Evolutionary conservation across 1,140 invertebrate genomes (phyloP).

Genomic region (Nasonia giraulti): DNA sequence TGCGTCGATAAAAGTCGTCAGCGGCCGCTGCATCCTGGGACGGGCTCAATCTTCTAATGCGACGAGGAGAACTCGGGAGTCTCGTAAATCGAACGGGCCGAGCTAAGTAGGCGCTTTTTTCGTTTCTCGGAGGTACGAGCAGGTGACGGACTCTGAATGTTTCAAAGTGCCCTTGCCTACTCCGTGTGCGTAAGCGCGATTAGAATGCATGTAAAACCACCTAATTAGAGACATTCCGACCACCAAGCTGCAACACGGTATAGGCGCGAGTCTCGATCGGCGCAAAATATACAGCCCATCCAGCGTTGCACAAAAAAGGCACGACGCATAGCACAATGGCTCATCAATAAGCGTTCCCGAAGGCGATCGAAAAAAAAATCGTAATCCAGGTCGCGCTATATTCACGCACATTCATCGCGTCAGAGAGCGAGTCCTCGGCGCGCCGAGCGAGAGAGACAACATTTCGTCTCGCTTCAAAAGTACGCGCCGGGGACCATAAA

Average conservation of each 20-base stretch:
- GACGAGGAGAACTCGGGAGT: not conserved
- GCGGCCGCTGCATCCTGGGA: not conserved
- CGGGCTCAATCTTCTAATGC: conserved; percentile 36
- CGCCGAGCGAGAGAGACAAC: not conserved
- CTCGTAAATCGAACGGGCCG: conserved; percentile 10
- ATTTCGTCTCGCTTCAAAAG: conserved; percentile 2
- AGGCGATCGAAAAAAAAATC: not conserved
- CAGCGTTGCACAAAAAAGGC: not conserved
- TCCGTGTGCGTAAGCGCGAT: too few species aligned
- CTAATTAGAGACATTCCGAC: not conserved
- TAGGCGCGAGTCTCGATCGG: too few species aligned
- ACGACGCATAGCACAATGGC: not conserved
- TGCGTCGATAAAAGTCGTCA: conserved; percentile 33
- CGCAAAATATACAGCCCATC: too few species aligned
- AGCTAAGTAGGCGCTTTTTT: too few species aligned
- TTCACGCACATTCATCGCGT: too few species aligned
- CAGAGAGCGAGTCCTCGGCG: not conserved
- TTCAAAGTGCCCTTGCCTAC: too few species aligned
- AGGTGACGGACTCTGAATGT: too few species aligned
- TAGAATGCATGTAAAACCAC: not conserved
- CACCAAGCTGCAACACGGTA: too few species aligned
- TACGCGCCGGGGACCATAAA: conserved; percentile 10
- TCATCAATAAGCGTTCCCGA: not conserved
- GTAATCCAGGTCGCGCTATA: conserved; percentile 21
- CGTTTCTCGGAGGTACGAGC: not conserved